A percentile compares a stretch with the other conserved stretches of the same genome.
Conservation (phyloP, 35 echinoderm and acorn worm species). For the Diadema setosum region DNA sequence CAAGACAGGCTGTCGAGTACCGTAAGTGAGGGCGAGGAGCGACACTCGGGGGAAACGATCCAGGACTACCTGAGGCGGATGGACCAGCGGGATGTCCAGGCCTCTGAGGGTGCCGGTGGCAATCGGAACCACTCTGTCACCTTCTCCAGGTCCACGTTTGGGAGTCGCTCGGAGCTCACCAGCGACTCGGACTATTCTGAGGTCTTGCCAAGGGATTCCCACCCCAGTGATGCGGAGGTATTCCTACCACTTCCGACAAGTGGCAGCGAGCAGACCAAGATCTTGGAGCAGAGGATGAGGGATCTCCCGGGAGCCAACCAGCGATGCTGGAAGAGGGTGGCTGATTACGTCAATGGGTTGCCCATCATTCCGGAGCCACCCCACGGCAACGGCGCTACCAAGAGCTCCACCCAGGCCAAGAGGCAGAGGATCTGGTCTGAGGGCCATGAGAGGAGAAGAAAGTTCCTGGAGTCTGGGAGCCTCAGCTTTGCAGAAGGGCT, state of each 20-base stretch:
- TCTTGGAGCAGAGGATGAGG: neutral
- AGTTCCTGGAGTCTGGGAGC: neutral
- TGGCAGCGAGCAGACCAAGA: neutral
- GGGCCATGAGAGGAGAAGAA: neutral
- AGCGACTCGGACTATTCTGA: neutral
- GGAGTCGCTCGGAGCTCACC: neutral
- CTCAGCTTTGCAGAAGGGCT: conserved; percentile 13
- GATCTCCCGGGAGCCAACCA: neutral
- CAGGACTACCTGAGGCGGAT: neutral
- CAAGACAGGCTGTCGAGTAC: neutral
- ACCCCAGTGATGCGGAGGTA: neutral
- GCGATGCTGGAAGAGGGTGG: neutral
- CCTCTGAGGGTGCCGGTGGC: neutral
- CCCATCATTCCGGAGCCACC: neutral
- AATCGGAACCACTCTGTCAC: neutral
- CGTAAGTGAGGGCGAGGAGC: neutral
- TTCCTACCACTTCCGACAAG: neutral
- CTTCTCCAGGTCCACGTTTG: conserved; percentile 1
- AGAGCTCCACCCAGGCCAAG: neutral
- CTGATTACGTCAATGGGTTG: neutral
- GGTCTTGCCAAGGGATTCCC: neutral
- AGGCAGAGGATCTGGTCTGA: conserved; percentile 18
- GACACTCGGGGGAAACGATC: neutral
- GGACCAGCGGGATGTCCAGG: neutral
- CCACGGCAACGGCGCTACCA: neutral